phyloP scores from a whole-genome alignment of 2,888 invertebrate species.

The Leptarthrus brevirostris region DNA sequence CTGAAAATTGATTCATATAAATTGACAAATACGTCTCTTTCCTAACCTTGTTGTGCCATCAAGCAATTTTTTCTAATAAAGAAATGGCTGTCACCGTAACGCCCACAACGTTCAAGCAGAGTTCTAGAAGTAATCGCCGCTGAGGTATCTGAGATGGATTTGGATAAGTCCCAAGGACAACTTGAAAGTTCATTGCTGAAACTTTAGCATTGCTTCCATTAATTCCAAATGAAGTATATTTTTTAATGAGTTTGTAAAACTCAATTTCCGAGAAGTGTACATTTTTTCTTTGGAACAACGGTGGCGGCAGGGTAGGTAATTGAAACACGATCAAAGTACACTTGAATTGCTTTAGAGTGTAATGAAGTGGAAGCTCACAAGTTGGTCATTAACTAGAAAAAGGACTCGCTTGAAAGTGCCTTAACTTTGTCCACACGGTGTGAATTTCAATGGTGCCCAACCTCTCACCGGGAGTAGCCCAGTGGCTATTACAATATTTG shows the following conservation, averaged over 20 bases:
- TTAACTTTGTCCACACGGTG: not conserved
- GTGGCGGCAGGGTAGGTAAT: not conserved
- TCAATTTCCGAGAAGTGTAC: not conserved
- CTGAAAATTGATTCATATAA: too few species aligned
- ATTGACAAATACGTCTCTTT: too few species aligned
- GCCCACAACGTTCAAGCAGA: not conserved
- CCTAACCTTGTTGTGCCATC: too few species aligned
- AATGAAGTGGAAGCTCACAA: conserved; percentile 1
- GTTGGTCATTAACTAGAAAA: conserved; percentile 3
- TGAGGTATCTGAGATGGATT: not conserved
- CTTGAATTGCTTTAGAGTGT: not conserved
- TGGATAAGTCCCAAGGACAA: conserved; percentile 1
- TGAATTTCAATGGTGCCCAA: not conserved
- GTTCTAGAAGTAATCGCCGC: not conserved
- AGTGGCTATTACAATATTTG: not conserved
- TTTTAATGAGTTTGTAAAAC: conserved; percentile 4
- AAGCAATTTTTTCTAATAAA: not conserved
- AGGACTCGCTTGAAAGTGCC: not conserved
- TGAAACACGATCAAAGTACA: not conserved
- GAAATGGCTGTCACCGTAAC: not conserved
- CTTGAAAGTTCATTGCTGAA: conserved; percentile 1
- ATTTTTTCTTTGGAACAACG: not conserved
- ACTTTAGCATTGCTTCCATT: conserved; percentile 6
- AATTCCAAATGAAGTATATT: conserved; percentile 10
- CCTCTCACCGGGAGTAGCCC: not conserved